Conservation (phyloP, 2,888 invertebrate species). For the Leptopilina syphax region DNA sequence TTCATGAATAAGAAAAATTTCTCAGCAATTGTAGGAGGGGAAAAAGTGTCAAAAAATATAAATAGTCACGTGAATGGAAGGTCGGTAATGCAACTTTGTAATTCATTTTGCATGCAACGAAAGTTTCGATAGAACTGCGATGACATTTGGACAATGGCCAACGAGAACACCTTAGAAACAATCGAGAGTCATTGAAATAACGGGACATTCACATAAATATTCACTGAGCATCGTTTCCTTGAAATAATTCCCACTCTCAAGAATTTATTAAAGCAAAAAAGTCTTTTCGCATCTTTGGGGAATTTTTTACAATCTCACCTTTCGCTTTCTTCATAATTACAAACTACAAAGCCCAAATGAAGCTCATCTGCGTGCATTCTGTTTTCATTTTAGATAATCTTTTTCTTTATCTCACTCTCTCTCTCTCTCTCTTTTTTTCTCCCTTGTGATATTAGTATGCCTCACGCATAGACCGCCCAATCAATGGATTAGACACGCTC, state of each 20-base stretch:
- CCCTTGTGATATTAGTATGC: constrained; percentile 50
- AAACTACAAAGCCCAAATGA: constrained; percentile 52
- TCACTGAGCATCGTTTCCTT: constrained; percentile 62
- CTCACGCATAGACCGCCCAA: constrained; percentile 65
- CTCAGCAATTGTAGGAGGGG: no score
- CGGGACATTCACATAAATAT: constrained; percentile 66
- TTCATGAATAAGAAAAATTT: no score
- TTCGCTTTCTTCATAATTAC: constrained; percentile 61
- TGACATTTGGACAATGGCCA: constrained; percentile 28
- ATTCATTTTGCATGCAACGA: constrained; percentile 55
- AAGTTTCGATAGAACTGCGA: constrained; percentile 55
- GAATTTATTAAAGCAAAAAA: constrained; percentile 38
- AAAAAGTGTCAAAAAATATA: no score
- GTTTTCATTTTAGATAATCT: constrained; percentile 56
- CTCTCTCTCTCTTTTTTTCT: no score
- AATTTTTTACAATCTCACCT: constrained; percentile 44
- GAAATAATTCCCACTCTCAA: constrained; percentile 52
- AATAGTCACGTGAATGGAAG: no score
- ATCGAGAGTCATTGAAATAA: constrained; percentile 7
- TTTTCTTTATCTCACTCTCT: not conserved
- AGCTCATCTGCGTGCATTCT: constrained; percentile 55
- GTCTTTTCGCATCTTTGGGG: no score
- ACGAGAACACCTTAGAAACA: constrained; percentile 5
- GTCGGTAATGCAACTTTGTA: no score
- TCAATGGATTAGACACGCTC: constrained; percentile 70